Percentiles rank a stretch among this genome's conserved stretches.
Conservation (phyloP, 2,797 vertebrate species). For the Lacerta bilineata region DNA sequence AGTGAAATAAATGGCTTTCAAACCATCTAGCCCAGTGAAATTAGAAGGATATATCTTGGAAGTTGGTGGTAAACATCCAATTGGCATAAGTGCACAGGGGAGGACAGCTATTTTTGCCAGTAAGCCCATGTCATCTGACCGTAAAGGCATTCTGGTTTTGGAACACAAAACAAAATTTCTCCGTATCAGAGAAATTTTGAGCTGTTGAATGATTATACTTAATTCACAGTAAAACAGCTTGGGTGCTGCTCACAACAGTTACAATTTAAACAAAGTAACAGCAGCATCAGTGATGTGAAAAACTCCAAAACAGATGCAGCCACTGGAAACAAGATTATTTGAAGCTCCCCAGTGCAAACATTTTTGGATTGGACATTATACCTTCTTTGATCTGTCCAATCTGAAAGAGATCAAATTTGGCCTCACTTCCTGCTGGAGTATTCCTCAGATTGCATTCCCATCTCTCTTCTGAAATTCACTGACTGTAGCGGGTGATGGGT, state of each 20-base stretch:
- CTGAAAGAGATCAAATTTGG: not conserved
- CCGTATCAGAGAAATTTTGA: not conserved
- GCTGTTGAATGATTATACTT: not conserved
- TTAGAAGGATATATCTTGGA: not conserved
- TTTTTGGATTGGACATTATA: not conserved
- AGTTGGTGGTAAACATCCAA: not conserved
- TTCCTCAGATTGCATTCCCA: not conserved
- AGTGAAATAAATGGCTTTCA: slow-evolving; percentile 3
- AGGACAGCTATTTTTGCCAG: not conserved
- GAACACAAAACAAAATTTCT: not conserved
- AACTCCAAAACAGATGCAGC: not conserved
- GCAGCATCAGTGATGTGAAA: not conserved
- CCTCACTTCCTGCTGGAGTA: not conserved
- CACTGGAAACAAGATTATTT: not conserved
- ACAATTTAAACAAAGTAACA: no score
- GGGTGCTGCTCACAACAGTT: not conserved
- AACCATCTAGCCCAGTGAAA: not conserved
- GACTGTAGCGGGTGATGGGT: not conserved
- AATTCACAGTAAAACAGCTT: not conserved
- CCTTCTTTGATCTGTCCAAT: not conserved
- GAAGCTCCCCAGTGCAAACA: not conserved
- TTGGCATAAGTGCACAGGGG: not conserved
- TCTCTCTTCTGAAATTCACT: not conserved
- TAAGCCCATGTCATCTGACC: not conserved
- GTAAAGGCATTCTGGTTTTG: no score